Base-by-base conservation (phyloP, 2,113 vertebrate genomes). In the Loxodonta africana region DNA sequence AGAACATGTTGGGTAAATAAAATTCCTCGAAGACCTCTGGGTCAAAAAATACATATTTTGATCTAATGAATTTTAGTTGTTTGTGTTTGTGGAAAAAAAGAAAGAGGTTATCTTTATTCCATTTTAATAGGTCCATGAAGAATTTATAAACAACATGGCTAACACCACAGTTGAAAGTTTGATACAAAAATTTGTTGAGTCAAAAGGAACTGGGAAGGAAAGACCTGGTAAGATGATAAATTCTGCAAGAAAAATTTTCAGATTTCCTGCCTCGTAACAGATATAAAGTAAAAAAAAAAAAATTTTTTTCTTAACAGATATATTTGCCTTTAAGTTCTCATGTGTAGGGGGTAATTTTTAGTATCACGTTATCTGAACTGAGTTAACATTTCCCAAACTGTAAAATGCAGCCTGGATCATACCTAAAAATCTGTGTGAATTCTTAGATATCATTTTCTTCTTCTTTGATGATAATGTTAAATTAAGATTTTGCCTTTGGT, bases 191-290 rank as follows among this genome's bases (percentile, higher is more conserved):
- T 99, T 99, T 98, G 98, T 99, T 10, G 99, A 99, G 95, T 99
- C 99, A 98, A 99, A 99, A 99, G 99, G 99, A 98, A 99, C 99
- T 3, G 99, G 99, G 89, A 99, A 99, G 87, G 99, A 99, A 98
- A 99, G 99, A 98, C 99, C 99, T 98, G 99, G 99, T 99, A 98
- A 99, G 98, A 53, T 57, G 10, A 81, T 81, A 62, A 90, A 95
- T n/a, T 48, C 30, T 95, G 25, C 33, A 95, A 90, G 93, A 96
- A 97, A 92, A 65, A n/a, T 81, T 88, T 91, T 85, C n/a, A 65
- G 4, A 63, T 96, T 82, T 93, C 44, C n/a, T 10, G 46, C 69
- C 25, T 26, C n/a, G 37, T 60, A 90, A 81, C 28, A 90, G 51
- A 37, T 37, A 37, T 37, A 37, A 37, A 37, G 37, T 37, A 37